These are phyloP conservation scores for Schizopygopsis malacanthus DNA, from an alignment of 2,797 vertebrate genomes.

Conservation along the genomic window DNA sequence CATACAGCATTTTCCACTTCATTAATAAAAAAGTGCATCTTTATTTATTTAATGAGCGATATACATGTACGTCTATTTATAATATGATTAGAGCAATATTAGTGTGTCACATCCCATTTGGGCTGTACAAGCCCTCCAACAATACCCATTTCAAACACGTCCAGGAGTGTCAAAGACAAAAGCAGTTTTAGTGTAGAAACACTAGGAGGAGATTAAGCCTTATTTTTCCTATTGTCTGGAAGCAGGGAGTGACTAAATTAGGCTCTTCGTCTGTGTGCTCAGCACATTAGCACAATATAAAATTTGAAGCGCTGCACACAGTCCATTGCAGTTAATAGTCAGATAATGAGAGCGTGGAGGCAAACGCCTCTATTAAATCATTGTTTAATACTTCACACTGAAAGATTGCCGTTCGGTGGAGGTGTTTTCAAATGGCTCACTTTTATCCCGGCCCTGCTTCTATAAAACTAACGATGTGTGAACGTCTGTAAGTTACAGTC, in stretches of 20 bases:
- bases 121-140: constrained; percentile 66
- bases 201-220: constrained; percentile 71
- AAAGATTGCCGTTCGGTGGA: constrained; percentile 63
- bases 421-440: constrained; percentile 70
- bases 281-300: constrained; percentile 78
- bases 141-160: constrained; percentile 59
- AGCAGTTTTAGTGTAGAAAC: constrained; percentile 59
- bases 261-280: constrained; percentile 73
- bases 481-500: constrained; percentile 36
- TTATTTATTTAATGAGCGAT: constrained; percentile 81
- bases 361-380: constrained; percentile 83
- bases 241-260: constrained; percentile 74
- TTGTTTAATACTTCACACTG: constrained; percentile 79
- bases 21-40: constrained; percentile 78
- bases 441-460: constrained; percentile 73
- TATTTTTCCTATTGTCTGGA: constrained; percentile 74
- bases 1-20: constrained; percentile 78
- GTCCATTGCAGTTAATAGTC: constrained; percentile 80
- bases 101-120: constrained; percentile 68
- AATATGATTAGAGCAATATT: constrained; percentile 75
- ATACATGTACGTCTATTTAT: constrained; percentile 79
- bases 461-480: constrained; percentile 66
- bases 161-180: constrained; percentile 64
- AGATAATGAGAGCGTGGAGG: constrained; percentile 82
- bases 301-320: constrained; percentile 71